Base-by-base conservation (phyloP, 2,888 invertebrate species). In the Heterodera filipjevi region DNA sequence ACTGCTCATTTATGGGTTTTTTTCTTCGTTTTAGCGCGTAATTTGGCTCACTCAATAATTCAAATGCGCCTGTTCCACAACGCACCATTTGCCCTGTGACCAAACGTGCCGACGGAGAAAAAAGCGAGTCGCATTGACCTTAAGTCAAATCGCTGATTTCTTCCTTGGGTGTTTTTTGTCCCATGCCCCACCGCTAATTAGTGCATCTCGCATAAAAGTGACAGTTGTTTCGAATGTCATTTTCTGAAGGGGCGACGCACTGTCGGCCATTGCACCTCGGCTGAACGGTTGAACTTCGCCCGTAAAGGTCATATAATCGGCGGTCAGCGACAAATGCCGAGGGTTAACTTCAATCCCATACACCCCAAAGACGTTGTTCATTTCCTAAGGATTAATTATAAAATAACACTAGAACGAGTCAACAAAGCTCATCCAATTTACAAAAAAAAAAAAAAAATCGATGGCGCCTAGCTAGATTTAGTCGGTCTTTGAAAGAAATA, bases 251-350 rank as follows among this genome's bases (percentile, higher is more conserved):
- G 97, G 95, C 0, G 98, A 98, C 0, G 95, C 92, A n/a, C 93
- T 94, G 73, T 93, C 92, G 85, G 94, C 93, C 93, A 99, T 95
- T 14, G 96, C 88, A 70, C 84, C 84, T 79, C 99, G 92, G 89
- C 94, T 98, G 90, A 98, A 93, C 0, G 98, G 94, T 87, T 93
- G 93, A 89, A 94, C 96, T 0, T 92, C 91, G 0, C 99, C 99
- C 87, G 94, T 94, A 86, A 93, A 95, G 0, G 97, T 99, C 98
- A 99, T 98, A 89, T 97, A 98, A 91, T 99, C 98, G 0, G 98
- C 95, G 76, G 98, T 93, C 8, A 99, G 91, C 0, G 93, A 93
- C 87, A 99, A 92, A 92, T 99, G 99, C 35, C 98, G 92, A 0
- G 94, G 93, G 91, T 98, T 95, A 3, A 99, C 96, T 14, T 93